phyloP scores from a whole-genome alignment of 2,113 vertebrate genomes.

The Eublepharis macularius region DNA sequence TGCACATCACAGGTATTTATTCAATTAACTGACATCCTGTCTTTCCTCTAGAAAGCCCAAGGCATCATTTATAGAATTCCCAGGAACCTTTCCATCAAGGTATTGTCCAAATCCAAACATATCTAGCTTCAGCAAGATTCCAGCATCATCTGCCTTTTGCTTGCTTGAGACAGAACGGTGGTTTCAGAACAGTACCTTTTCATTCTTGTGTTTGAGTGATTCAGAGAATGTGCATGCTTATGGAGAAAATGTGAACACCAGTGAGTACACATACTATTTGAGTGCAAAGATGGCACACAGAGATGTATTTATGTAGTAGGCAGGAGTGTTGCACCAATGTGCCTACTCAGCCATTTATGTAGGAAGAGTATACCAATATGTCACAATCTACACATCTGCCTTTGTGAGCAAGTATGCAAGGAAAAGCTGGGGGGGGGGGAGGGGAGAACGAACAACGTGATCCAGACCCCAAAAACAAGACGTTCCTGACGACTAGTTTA shows the following conservation, averaged over 20 bases:
- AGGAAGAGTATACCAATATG: not conserved
- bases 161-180: not conserved
- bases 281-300: not conserved
- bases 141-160: not conserved
- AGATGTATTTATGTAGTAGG: not conserved
- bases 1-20: not conserved
- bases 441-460: not conserved
- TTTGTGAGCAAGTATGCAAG: not conserved
- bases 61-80: not conserved
- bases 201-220: not conserved
- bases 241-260: not conserved
- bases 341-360: not conserved
- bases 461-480: not conserved
- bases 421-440: no score
- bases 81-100: not conserved
- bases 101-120: not conserved
- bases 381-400: not conserved
- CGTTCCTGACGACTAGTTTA: no score
- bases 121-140: not conserved
- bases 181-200: not conserved
- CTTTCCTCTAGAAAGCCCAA: not conserved
- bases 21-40: not conserved
- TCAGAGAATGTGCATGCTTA: not conserved
- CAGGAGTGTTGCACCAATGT: no score
- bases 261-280: not conserved